Conservation (phyloP, 2,797 vertebrate genomes). For the Myotis myotis region DNA sequence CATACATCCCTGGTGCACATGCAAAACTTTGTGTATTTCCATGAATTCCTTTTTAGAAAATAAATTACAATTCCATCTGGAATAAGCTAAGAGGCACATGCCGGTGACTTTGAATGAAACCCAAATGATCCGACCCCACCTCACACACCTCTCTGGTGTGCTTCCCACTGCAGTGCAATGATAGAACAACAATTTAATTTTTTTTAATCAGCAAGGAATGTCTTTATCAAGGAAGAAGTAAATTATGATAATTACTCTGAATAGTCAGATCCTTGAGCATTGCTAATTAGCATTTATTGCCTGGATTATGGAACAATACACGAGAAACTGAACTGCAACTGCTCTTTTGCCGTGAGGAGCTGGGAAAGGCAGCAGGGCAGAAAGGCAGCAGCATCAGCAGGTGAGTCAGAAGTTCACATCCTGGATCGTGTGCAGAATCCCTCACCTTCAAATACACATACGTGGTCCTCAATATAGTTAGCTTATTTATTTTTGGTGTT, state of each 20-base stretch:
- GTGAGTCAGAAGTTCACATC: neutral
- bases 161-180: constrained; percentile 37
- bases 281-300: constrained; percentile 90
- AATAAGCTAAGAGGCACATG: constrained; percentile 64
- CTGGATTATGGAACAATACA: constrained; percentile 88
- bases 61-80: constrained; percentile 67
- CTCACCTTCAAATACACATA: constrained; percentile 17
- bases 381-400: constrained; percentile 50
- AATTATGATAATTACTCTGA: constrained; percentile 87
- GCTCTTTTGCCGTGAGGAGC: constrained; percentile 83
- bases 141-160: constrained; percentile 45
- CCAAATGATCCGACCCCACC: neutral
- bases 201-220: constrained; percentile 80
- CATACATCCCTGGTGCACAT: constrained; percentile 60
- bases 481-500: constrained; percentile 38
- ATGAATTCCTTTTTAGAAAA: constrained; percentile 65
- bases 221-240: constrained; percentile 86
- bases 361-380: constrained; percentile 76
- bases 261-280: constrained; percentile 87
- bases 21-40: constrained; percentile 68
- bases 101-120: neutral
- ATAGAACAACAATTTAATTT: constrained; percentile 54
- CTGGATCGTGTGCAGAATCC: neutral
- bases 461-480: neutral
- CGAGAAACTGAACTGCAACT: constrained; percentile 81